Conservation (phyloP, 2,888 invertebrate genomes). For the Calliopum simillimum region DNA sequence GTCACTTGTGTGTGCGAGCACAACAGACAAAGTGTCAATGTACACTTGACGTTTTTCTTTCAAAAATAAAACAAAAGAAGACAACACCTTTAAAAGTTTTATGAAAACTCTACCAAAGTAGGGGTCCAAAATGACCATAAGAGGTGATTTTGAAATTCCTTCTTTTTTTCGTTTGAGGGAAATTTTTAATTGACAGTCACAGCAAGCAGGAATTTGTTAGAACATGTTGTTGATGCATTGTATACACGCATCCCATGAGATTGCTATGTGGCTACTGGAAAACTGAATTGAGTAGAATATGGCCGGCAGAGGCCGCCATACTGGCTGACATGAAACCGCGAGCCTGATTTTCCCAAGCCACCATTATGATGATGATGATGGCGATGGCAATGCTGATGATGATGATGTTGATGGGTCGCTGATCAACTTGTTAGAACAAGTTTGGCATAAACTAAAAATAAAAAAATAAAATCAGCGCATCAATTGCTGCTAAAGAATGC, state of each 20-base stretch:
- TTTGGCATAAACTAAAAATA: conserved; percentile 1
- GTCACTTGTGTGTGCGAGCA: not conserved
- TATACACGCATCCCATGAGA: not conserved
- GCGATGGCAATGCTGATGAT: too few species aligned
- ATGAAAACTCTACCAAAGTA: conserved; percentile 11
- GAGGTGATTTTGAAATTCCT: not conserved
- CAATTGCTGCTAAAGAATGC: not conserved
- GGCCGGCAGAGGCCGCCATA: not conserved
- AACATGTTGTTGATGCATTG: conserved; percentile 7
- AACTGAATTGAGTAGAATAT: not conserved
- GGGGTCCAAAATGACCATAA: not conserved
- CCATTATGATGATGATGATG: not conserved
- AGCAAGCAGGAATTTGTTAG: conserved; percentile 12
- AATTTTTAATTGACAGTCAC: conserved; percentile 16
- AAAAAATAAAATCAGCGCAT: not conserved
- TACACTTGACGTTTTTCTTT: not conserved
- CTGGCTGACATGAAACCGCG: conserved; percentile 1
- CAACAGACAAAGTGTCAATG: not conserved
- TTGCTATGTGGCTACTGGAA: not conserved
- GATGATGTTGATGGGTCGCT: not conserved
- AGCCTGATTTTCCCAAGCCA: not conserved
- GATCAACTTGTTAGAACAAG: conserved; percentile 29
- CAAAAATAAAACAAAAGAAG: not conserved
- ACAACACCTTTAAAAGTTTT: not conserved
- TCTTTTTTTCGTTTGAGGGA: not conserved